Base-by-base conservation (phyloP, 2,797 vertebrate genomes). In the Muscicapa comitata region DNA sequence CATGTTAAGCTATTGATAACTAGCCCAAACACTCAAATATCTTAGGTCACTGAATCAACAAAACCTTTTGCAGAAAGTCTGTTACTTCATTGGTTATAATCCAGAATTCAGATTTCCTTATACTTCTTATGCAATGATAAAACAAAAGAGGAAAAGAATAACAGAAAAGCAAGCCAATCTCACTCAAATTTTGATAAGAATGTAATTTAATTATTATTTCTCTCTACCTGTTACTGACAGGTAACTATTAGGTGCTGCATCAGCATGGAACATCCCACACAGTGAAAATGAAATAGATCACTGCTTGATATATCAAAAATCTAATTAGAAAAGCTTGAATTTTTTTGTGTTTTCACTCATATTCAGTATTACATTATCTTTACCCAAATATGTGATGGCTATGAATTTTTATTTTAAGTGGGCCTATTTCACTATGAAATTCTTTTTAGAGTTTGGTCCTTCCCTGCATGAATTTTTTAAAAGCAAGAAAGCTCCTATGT, bases 41-140 rank as follows among this genome's bases (percentile, higher is more conserved):
- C 90, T 83, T 93, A 94, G 90, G 83, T 84, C 87, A 76, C 71
- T 94, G 88, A 96, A 62, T 82, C 94, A 97, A 95, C 94, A 97
- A 51, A 91, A 62, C 37, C n/a, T 88, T 83, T 71, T 80, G 51
- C 42, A 79, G 45, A 43, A 33, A 43, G 6, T 54, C 47, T 51
- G 17, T 54, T 53, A 5, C 12, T 89, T 77, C 66, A 75, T 45
- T 42, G 25, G 31, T 65, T 70, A 24, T 53, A 81, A 55, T 51
- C 23, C 50, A 86, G 57, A 94, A 70, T 86, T 70, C 37, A 61
- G 12, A 42, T 79, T 78, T 75, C 2, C 13, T 35, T 35, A 19
- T 85, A 29, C 13, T 54, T 75, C 70, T 73, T 65, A 29, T 24
- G 47, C 40, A 86, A 48, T n/a, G 10, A 63, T 67, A 37, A 80